These are phyloP conservation scores for zebrafish (Danio rerio) DNA, from an alignment of 2,113 vertebrate genomes.

Conservation along the genomic window DNA sequence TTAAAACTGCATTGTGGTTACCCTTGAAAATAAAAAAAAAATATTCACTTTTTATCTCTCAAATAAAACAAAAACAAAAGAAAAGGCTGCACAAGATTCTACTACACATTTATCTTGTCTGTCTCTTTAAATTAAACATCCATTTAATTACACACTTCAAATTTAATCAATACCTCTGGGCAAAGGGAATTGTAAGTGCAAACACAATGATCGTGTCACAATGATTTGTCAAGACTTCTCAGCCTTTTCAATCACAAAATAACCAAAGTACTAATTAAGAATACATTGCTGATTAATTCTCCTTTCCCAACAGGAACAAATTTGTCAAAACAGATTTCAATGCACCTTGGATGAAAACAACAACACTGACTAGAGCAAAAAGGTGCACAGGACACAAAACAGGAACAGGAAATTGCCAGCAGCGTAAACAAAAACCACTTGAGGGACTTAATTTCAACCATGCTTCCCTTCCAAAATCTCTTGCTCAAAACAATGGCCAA, in stretches of 20 bases:
- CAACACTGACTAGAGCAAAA: constrained; percentile 48
- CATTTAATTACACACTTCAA: not conserved
- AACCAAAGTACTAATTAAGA: constrained; percentile 42
- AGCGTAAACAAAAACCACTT: constrained; percentile 57
- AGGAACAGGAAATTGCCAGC: constrained; percentile 56
- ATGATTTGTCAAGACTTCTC: not conserved
- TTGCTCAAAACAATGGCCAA: constrained; percentile 5
- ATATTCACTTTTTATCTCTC: too few relatives aligned
- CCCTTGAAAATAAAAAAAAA: too few relatives aligned
- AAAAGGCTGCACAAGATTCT: too few relatives aligned
- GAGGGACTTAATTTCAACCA: constrained; percentile 33
- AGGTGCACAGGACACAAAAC: constrained; percentile 51
- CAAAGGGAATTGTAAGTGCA: constrained; percentile 15
- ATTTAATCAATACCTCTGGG: constrained; percentile 9
- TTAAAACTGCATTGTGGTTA: too few relatives aligned
- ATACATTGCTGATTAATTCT: constrained; percentile 23
- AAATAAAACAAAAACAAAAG: too few relatives aligned
- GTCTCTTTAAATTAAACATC: constrained; percentile 17
- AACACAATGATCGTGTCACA: not conserved
- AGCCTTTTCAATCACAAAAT: constrained; percentile 13
- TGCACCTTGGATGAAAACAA: constrained; percentile 56
- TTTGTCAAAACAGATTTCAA: constrained; percentile 52
- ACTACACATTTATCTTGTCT: too few relatives aligned
- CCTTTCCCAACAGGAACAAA: constrained; percentile 28
- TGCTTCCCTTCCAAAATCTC: not conserved